Evolutionary conservation across 1,140 invertebrate genomes (phyloP), one percentile per base, ranked within the genome.

Genomic region (Micrasema longulum): DNA sequence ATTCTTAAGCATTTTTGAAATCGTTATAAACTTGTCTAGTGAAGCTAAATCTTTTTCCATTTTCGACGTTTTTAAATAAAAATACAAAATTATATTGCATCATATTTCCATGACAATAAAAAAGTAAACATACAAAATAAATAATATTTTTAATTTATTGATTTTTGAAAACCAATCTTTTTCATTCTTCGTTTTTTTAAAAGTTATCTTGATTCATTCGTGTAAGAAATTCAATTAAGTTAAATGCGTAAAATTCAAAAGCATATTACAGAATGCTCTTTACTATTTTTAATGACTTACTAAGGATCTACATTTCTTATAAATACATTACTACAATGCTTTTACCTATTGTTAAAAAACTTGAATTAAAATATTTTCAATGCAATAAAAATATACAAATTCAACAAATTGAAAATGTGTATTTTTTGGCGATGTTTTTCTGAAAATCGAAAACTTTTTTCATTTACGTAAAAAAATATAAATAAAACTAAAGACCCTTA

Each of bases 401-500:
- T 60, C n/a, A 43, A 14, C n/a, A 52, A 11, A 60, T 43, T 9
- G 36, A 60, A 60, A 1, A 43, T 60, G 36, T 43, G 22, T 60
- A 22, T 41, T 45, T 60, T 60, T 35, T 11, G 36, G 1, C 9
- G 10, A 22, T 35, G 36, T 60, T 22, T 43, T 20, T 60, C 41
- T 41, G 55, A 60, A 60, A 60, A 60, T 60, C 55, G 55, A 60
- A 38, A 12, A 38, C 14, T 0, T 43, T 22, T 60, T 60, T 60
- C 55, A 41, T 60, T 60, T 41, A 60, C 14, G 35, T 38, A 22
- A 12, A 22, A 60, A 60, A 60, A 20, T 41, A 53, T 11, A 38
- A 11, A 60, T 12, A 38, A 22, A 11, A 60, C 36, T 16, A 41
- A 41, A 38, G 36, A 20, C 14, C 1, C 35, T 0, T 14, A 20